phyloP scores from a whole-genome alignment of 2,888 invertebrate species.

The Rambutsinella grinnellia region DNA sequence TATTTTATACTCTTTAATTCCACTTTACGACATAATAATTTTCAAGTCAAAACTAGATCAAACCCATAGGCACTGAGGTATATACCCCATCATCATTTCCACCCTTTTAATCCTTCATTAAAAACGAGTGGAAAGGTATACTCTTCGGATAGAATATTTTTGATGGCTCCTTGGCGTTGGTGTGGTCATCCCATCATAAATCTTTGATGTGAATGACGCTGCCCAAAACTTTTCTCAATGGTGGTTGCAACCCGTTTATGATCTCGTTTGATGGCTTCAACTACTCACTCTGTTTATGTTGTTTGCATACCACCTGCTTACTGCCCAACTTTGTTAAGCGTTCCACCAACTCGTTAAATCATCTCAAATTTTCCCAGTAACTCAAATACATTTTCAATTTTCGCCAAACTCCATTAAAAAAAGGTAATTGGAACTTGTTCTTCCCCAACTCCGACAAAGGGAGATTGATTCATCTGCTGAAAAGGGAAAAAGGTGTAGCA shows the following conservation, averaged over 20 bases:
- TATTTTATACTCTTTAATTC: too few relatives aligned
- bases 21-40: too few relatives aligned
- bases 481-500: too few relatives aligned
- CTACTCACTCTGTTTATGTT: not conserved
- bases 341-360: conserved; percentile 9
- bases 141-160: conserved; percentile 6
- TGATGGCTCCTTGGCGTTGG: conserved; percentile 41
- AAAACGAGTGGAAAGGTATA: not conserved
- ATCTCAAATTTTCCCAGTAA: too few relatives aligned
- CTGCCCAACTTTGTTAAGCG: not conserved
- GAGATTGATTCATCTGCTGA: conserved; percentile 36
- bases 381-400: too few relatives aligned
- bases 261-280: conserved; percentile 38
- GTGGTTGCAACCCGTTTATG: conserved; percentile 39
- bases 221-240: conserved; percentile 11
- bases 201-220: conserved; percentile 39
- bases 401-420: not conserved
- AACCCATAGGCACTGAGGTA: too few relatives aligned
- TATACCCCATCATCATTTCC: too few relatives aligned
- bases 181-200: conserved; percentile 44
- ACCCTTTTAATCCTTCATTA: conserved; percentile 9
- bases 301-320: not conserved
- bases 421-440: too few relatives aligned
- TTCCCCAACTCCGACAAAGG: conserved; percentile 12
- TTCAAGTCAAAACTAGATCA: too few relatives aligned